Evolutionary conservation across 1,140 invertebrate species (phyloP), one percentile per base, ranked within the genome.

Genomic region (Oryctes rhinoceros): DNA sequence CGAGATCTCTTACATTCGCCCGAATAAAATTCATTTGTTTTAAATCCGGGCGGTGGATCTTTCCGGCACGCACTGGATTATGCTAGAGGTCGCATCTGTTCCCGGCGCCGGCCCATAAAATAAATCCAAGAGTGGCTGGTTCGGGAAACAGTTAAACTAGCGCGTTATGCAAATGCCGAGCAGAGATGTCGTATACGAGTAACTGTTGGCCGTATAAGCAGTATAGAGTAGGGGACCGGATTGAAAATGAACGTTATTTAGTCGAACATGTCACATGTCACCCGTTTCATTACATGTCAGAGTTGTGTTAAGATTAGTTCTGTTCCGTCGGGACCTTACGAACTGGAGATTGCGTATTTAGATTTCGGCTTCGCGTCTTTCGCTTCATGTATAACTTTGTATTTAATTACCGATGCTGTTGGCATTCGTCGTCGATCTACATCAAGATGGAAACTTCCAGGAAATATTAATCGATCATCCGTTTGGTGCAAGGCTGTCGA

Each of bases 211-310:
- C 62, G 53, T 59, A 71, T 30, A 35, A 37, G 65, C 20, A 71
- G 65, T 24, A 35, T 71, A 71, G 35, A 71, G 65, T 37, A 59
- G 65, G 13, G 24, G 65, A 37, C 65, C 24, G 65, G 65, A 71
- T 71, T 71, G 65, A 71, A 80, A 82, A 82, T 81, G 81, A 81
- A 81, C 77, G 81, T 81, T 82, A 82, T 82, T 82, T 82, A 82
- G 80, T 81, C 49, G 81, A 81, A 81, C 81, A 82, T 81, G 81
- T 82, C 81, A 82, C 80, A 82, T 81, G 81, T 82, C 81, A 82
- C 79, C 81, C 71, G 79, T 82, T 82, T 82, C 81, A 82, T 82
- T 82, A 82, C 79, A 39, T 82, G 81, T 82, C 81, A 82, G 74
- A 80, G 76, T 80, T 80, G 81, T 82, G 78, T 79, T 71, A 82